Percentiles rank a stretch among this genome's conserved stretches.
These are phyloP conservation scores for Acronicta leporina DNA, from an alignment of 2,888 invertebrate genomes.

Conservation along the genomic window DNA sequence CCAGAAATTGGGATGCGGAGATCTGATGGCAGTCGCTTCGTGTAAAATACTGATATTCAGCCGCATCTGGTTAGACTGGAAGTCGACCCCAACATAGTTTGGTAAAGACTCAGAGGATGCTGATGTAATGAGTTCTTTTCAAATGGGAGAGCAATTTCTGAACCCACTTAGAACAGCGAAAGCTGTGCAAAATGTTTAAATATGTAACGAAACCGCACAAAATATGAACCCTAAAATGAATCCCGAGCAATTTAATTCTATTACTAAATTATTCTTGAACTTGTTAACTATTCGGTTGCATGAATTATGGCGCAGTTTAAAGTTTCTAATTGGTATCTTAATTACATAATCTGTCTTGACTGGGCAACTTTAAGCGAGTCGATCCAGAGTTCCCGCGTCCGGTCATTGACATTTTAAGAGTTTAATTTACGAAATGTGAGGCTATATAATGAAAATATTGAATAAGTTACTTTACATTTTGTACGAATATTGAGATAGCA, in stretches of 20 bases:
- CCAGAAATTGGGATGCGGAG: too few species aligned
- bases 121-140: too few species aligned
- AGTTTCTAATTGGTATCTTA: conserved; percentile 53
- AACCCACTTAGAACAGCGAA: too few species aligned
- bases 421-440: conserved; percentile 2
- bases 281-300: conserved; percentile 49
- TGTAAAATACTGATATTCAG: too few species aligned
- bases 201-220: neutral
- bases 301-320: conserved; percentile 39
- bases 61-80: too few species aligned
- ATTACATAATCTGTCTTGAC: conserved; percentile 53
- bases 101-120: too few species aligned
- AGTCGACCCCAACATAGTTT: too few species aligned
- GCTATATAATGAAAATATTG: neutral
- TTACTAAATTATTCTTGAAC: conserved; percentile 30
- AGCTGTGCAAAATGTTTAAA: neutral
- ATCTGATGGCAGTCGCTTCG: too few species aligned
- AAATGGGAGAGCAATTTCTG: too few species aligned
- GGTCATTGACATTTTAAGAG: conserved; percentile 20
- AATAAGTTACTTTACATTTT: conserved; percentile 2
- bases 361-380: conserved; percentile 38
- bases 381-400: conserved; percentile 23
- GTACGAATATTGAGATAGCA: neutral
- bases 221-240: conserved; percentile 3
- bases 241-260: conserved; percentile 18